Conservation (phyloP, 2,888 invertebrate species). For the Ormyrus nitidulus region DNA sequence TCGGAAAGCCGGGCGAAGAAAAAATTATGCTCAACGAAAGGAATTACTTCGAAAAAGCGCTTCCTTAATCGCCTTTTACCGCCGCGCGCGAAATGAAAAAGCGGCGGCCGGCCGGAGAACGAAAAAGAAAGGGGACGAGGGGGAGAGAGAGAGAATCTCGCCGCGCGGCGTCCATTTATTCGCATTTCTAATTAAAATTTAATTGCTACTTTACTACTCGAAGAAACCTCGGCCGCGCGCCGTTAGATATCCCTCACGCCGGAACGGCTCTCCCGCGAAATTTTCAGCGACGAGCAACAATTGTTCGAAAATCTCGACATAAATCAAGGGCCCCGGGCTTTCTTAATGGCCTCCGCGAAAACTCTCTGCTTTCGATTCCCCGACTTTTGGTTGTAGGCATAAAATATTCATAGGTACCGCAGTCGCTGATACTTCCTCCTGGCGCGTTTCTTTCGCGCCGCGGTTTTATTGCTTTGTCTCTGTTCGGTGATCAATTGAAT, state of each 20-base stretch:
- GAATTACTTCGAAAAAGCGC: conserved; percentile 26
- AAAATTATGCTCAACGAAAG: conserved; percentile 42
- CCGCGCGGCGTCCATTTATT: conserved; percentile 15
- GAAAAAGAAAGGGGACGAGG: neutral
- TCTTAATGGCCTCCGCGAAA: conserved; percentile 10
- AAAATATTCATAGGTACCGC: conserved; percentile 17
- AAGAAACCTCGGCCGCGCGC: neutral
- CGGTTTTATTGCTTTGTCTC: too few species aligned
- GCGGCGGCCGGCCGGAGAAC: neutral
- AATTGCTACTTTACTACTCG: conserved; percentile 43
- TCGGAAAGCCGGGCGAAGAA: neutral
- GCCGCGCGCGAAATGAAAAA: conserved; percentile 19
- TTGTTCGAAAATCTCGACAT: conserved; percentile 42
- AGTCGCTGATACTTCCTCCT: neutral
- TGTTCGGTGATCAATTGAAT: too few species aligned
- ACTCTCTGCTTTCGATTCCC: neutral
- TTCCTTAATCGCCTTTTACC: conserved; percentile 35
- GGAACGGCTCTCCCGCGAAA: neutral
- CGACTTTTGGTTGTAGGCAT: neutral
- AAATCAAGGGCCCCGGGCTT: conserved; percentile 18
- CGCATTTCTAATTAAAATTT: conserved; percentile 56
- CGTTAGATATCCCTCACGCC: conserved; percentile 3
- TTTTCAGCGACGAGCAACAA: conserved; percentile 21
- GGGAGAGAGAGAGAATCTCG: neutral
- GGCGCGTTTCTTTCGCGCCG: too few species aligned